phyloP scores from a whole-genome alignment of 2,797 vertebrate species.

The Philypnodon macrostomus region DNA sequence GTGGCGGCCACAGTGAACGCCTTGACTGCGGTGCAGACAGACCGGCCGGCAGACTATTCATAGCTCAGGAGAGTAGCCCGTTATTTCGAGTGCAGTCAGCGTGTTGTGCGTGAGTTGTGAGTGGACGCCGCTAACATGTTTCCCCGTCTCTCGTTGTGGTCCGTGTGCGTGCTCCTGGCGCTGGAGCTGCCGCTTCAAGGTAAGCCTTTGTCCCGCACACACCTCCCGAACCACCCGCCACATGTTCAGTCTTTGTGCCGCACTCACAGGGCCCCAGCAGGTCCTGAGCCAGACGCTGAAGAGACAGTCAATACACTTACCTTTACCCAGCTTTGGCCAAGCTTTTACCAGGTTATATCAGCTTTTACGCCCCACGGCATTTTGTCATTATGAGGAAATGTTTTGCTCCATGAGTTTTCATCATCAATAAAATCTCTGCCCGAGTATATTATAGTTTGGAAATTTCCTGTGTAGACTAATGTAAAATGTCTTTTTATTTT shows the following conservation, averaged over 20 bases:
- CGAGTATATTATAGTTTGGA: background rate
- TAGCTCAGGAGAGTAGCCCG: background rate
- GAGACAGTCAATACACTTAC: background rate
- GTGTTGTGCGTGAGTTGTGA: background rate
- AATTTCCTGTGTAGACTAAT: too few species aligned
- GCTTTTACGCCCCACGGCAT: background rate
- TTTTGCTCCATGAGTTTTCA: too few species aligned
- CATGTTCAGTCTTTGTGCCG: constrained; percentile 33
- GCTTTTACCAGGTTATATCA: too few species aligned
- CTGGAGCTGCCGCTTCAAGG: constrained; percentile 64
- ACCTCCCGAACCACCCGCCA: constrained; percentile 1
- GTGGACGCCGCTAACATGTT: constrained; percentile 21
- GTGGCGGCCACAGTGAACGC: constrained; percentile 37
- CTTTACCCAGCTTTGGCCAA: background rate
- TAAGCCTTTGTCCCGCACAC: constrained; percentile 50
- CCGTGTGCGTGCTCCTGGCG: constrained; percentile 33
- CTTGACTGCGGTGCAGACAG: constrained; percentile 33
- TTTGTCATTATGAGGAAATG: too few species aligned
- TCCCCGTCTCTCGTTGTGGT: background rate
- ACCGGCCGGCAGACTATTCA: background rate
- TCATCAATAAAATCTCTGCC: background rate
- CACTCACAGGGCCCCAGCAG: constrained; percentile 7
- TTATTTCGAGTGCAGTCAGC: background rate
- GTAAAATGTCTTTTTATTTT: background rate
- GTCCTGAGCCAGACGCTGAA: background rate